These are phyloP conservation scores for Celastrina argiolus DNA, from an alignment of 2,888 invertebrate genomes.

Conservation along the genomic window DNA sequence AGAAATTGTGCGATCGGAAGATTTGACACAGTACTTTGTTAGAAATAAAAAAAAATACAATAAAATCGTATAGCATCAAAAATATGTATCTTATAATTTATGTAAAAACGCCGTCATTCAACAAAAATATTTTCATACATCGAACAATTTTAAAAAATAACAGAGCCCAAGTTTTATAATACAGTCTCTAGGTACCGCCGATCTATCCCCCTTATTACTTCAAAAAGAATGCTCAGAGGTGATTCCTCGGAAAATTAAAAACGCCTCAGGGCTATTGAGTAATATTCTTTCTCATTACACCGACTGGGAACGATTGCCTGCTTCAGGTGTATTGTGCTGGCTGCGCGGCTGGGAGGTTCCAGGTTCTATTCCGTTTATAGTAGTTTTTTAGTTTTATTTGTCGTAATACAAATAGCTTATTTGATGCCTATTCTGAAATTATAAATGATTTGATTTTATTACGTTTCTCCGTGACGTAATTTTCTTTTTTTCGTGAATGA, in stretches of 20 bases:
- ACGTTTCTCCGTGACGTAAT: too few species aligned
- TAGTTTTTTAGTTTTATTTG: too few species aligned
- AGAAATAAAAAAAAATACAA: too few species aligned
- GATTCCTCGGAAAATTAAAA: slow-evolving; percentile 76
- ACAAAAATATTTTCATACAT: slow-evolving; percentile 4
- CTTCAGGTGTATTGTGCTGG: slow-evolving; percentile 53
- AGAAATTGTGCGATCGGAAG: too few species aligned
- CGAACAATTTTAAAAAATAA: slow-evolving; percentile 15
- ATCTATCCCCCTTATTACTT: slow-evolving; percentile 37
- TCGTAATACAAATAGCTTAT: too few species aligned
- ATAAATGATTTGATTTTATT: too few species aligned
- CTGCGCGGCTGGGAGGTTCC: slow-evolving; percentile 26
- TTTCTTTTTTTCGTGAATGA: too few species aligned
- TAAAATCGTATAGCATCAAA: too few species aligned
- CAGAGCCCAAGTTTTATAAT: slow-evolving; percentile 15
- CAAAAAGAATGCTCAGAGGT: slow-evolving; percentile 53
- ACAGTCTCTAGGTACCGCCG: slow-evolving; percentile 24
- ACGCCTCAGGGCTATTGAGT: slow-evolving; percentile 69
- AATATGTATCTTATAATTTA: too few species aligned
- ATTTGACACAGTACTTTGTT: too few species aligned
- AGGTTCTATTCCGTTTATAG: slow-evolving; percentile 33
- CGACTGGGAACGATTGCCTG: slow-evolving; percentile 51
- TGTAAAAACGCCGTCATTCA: neutral
- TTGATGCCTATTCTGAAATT: too few species aligned
- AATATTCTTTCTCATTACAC: slow-evolving; percentile 62